Evolutionary conservation across 1,140 invertebrate genomes (phyloP), one percentile per base, ranked within the genome.

Genomic region (Drosophila guanche): DNA sequence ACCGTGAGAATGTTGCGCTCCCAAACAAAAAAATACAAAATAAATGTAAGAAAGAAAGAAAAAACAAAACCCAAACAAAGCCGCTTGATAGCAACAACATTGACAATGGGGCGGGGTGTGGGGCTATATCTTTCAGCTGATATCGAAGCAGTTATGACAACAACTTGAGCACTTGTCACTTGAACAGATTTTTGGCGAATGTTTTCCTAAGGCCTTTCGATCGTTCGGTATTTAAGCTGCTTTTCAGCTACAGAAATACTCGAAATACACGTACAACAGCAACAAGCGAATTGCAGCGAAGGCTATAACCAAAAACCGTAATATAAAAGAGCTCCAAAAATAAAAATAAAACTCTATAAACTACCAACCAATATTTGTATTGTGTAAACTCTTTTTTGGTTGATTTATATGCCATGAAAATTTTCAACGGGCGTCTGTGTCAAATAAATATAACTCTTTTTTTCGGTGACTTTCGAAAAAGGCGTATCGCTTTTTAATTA

Each of bases 1-100:
- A 84, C 74, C 83, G 83, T 86, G 83, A 86, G 83, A 86, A 86
- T 86, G 74, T 88, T 71, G 76, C 60, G 68, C 70, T 80, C 69
- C 55, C 50, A 63, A 54, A 55, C 47, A 60, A 72, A 71, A 65
- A 50, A 14, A 51, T 40, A 46, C 59, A 54, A 47, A 68, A 61
- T 4, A 27, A 45, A 47, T 8, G 54, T 41, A 48, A 67, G 7
- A 27, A 69, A 60, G 16, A 71, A 51, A 48, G n/a, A 54, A 72
- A 61, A 72, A 50, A 52, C 40, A 42, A 43, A 54, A 20, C 27
- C 42, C 53, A 66, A 66, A 73, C 65, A 74, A 74, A 74, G 71
- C 71, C 60, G 70, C 22, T 74, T 65, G 59, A 63, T 61, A 61
- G 48, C 58, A 50, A 43, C 14, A 50, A 62, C 40, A 50, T 37